Percentiles rank a stretch among this genome's conserved stretches.
Evolutionary conservation across 2,113 vertebrate genomes (phyloP).

Genomic region (Speoplatyrhinus poulsoni): DNA sequence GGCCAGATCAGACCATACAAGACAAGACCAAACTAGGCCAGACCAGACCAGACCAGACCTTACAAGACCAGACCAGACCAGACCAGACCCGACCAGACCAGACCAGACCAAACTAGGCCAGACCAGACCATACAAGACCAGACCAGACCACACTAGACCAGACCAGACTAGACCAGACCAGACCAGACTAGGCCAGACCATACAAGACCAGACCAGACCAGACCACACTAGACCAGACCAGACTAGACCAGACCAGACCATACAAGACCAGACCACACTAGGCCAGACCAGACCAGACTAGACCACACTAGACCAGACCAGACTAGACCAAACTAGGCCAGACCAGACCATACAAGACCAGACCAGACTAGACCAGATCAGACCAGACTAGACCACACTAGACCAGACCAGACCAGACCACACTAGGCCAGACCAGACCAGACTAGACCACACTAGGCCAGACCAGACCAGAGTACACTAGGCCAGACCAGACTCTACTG

Average conservation of each 20-base stretch:
- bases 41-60: not conserved
- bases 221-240: not conserved
- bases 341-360: no score
- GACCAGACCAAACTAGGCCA: conserved; percentile 3
- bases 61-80: no score
- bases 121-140: no score
- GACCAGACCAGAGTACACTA: not conserved
- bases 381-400: not conserved
- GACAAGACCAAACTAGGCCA: not conserved
- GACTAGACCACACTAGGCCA: not conserved
- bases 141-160: no score
- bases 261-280: not conserved
- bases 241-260: conserved; percentile 1
- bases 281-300: not conserved
- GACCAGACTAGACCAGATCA: no score
- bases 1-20: no score
- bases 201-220: no score
- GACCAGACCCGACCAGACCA: no score
- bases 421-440: no score
- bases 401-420: not conserved
- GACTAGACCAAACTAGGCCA: conserved; percentile 3
- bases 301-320: no score
- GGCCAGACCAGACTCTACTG: not conserved
- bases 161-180: not conserved
- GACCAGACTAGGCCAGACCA: not conserved